Base-by-base conservation (phyloP, 2,113 vertebrate genomes). In the Melanocharis versteri region DNA sequence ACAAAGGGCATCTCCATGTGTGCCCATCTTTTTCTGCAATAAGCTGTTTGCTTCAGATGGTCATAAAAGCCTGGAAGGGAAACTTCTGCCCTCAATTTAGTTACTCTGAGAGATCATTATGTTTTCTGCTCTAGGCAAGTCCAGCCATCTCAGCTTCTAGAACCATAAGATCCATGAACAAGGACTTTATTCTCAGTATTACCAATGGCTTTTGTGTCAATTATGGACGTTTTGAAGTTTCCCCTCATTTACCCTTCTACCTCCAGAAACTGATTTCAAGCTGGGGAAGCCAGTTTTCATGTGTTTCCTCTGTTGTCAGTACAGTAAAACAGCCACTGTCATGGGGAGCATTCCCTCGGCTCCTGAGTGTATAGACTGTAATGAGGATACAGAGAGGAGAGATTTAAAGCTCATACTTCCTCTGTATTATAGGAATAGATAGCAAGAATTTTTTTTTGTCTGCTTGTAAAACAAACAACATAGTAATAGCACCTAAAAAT, bases 291-390 rank as follows among this genome's bases (percentile, higher is more conserved):
- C 33, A 57, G 8, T 48, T 92, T 65, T 80, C 33, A 28, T 53
- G 8, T 0, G 0, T 80, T 86, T 69, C 22, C 37, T 57, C 37
- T 61, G 3, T n/a, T 72, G 50, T 40, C 28, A 35, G 31, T 48
- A 30, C 20, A 70, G 31, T 47, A 83, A 65, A 89, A 57, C 24
- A 68, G n/a, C 60, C 35, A 10, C n/a, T 79, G 60, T 45, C 14
- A 45, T 11, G 10, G 28, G 27, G 28, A 33, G 6, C n/a, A 48
- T 71, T 84, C 20, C 16, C 14, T 68, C 33, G 53, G 20, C 15
- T 69, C 50, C 15, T 45, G 30, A 62, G 37, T 62, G 9, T 54
- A 17, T 19, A 30, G 42, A 40, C 13, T 82, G 16, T 76, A 64
- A 77, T 18, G 16, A 77, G 31, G 30, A 61, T 23, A 30, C 23